These are phyloP conservation scores for Ceyx margarethae DNA, from an alignment of 2,113 vertebrate genomes.

Conservation along the genomic window DNA sequence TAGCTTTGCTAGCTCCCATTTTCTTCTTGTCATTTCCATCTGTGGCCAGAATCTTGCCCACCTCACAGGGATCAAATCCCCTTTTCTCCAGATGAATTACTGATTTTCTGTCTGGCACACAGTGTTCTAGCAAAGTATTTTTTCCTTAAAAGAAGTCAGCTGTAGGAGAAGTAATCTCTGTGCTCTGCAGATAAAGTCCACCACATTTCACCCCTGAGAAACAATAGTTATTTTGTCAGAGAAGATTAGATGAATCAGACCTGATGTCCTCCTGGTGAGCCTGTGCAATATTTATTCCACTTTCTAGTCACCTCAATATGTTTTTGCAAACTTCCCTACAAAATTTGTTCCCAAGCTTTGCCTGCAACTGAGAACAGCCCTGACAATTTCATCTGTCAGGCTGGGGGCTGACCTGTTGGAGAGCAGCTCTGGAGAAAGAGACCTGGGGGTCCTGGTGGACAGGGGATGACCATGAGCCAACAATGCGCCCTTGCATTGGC, in stretches of 20 bases:
- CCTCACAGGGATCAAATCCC: neutral
- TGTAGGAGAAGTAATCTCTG: neutral
- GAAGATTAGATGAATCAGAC: conserved; percentile 5
- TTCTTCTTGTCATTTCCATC: neutral
- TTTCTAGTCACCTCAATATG: neutral
- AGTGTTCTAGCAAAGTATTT: neutral
- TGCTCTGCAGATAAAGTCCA: neutral
- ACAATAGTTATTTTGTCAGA: conserved; percentile 36
- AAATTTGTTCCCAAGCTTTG: neutral
- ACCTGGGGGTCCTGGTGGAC: no score
- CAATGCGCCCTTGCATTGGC: no score
- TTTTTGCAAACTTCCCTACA: neutral
- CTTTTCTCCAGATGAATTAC: conserved; percentile 15
- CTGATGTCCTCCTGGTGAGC: neutral
- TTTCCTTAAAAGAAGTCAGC: neutral
- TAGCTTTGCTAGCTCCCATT: neutral
- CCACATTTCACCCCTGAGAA: conserved; percentile 1
- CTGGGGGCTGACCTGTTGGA: no score
- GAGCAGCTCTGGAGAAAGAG: no score
- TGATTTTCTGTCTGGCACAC: neutral
- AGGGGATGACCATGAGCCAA: no score
- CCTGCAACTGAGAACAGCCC: neutral
- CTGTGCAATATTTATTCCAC: neutral
- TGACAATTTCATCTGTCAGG: neutral
- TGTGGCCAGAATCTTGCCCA: neutral